Evolutionary conservation across 1,140 invertebrate species (phyloP).

Genomic region (Diorhabda carinulata): DNA sequence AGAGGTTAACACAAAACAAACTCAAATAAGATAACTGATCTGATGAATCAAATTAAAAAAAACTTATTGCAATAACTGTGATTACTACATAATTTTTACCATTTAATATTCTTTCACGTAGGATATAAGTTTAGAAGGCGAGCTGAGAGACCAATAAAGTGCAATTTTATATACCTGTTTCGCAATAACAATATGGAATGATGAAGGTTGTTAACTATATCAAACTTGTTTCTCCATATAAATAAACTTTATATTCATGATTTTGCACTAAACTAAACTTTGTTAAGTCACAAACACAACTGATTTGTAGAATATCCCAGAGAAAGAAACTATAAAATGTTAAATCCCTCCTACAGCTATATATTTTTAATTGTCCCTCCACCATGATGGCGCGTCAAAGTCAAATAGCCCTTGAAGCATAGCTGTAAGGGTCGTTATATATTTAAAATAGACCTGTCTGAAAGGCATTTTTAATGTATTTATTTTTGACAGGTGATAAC

Average conservation of each 20-base stretch:
- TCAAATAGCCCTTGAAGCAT: constrained; percentile 32
- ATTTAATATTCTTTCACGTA: too few species aligned
- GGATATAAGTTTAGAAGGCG: too few species aligned
- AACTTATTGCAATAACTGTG: too few species aligned
- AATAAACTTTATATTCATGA: neutral
- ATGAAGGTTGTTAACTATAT: neutral
- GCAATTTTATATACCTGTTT: neutral
- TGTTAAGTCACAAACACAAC: constrained; percentile 31
- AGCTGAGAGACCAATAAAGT: neutral
- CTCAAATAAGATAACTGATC: too few species aligned
- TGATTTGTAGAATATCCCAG: constrained; percentile 42
- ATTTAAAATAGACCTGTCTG: neutral
- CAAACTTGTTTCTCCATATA: neutral
- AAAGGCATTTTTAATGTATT: neutral
- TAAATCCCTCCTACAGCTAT: constrained; percentile 41
- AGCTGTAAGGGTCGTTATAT: constrained; percentile 28
- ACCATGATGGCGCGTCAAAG: constrained; percentile 26
- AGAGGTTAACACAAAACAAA: too few species aligned
- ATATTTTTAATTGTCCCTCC: constrained; percentile 44
- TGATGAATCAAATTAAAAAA: too few species aligned
- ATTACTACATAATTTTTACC: too few species aligned
- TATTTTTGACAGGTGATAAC: too few species aligned
- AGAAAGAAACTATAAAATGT: constrained; percentile 42
- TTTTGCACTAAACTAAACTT: constrained; percentile 24
- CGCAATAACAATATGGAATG: neutral